Evolutionary conservation across 2,113 vertebrate species (phyloP), one percentile per base, ranked within the genome.

Genomic region (Condylura cristata): DNA sequence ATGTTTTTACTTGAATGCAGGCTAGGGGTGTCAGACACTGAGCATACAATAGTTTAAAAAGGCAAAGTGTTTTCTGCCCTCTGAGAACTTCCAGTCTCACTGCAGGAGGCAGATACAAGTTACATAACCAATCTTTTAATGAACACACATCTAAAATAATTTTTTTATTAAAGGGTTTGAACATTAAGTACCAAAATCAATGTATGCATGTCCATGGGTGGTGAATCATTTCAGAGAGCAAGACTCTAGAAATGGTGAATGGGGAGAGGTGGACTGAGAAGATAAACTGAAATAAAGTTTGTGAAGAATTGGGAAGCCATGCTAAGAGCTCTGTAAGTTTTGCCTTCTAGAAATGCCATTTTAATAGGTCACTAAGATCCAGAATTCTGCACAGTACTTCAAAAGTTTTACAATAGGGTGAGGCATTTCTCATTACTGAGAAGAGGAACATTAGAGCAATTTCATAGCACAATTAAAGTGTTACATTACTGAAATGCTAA

Each of bases 401-500:
- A 81, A 87, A 95, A 87, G 87, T 94, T 96, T 93, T 96, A 91
- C 66, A 91, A 58, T 78, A 82, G 65, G 17, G 13, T 37, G 60
- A 94, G 61, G 22, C 37, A 75, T 76, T 95, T 97, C 90, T 96
- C 90, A 95, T 97, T 96, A 95, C 26, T 2, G 51, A 91, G 68
- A 20, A 96, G 18, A 91, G 37, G 70, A 91, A 58, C 60, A 97
- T 95, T 94, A 91, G 96, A 95, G 89, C 41, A 94, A 81, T 93
- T 93, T 90, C 84, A 85, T 90, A 75, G 74, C 46, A 94, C 75
- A 91, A 87, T 96, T 93, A 91, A 95, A 94, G 66, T 75, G 24
- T 92, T 93, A 91, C 83, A 89, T 95, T 93, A 94, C 70, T 94
- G 53, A 96, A 96, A 96, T 96, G 94, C 60, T 96, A 96, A 97